Conservation (phyloP, 2,888 invertebrate species). For the Agrochola litura region DNA sequence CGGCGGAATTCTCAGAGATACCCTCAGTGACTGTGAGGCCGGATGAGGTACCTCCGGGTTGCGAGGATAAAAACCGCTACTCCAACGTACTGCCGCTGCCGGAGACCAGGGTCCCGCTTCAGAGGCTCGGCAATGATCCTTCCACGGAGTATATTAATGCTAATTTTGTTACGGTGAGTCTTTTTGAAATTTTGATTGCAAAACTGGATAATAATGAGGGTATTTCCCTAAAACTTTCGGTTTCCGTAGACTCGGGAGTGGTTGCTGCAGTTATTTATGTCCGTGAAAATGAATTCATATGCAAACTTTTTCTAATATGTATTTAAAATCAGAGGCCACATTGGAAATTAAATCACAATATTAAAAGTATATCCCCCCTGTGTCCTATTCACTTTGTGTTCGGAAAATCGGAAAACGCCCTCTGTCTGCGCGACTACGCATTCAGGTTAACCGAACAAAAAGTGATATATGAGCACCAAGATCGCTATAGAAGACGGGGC, state of each 20-base stretch:
- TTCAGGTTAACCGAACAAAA: no score
- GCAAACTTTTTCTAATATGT: not conserved
- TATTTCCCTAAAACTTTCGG: not conserved
- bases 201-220: not conserved
- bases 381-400: no score
- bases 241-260: not conserved
- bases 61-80: slow-evolving; percentile 97
- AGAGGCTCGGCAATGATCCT: slow-evolving; percentile 93
- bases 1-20: slow-evolving; percentile 95
- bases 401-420: no score
- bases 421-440: no score
- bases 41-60: slow-evolving; percentile 96
- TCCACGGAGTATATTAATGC: slow-evolving; percentile 98
- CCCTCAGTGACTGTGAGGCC: slow-evolving; percentile 94
- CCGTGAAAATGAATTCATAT: not conserved
- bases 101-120: slow-evolving; percentile 96
- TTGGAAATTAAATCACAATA: not conserved
- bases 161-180: slow-evolving; percentile 96
- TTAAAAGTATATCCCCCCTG: not conserved
- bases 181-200: not conserved
- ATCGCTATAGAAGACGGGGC: no score
- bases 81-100: slow-evolving; percentile 98
- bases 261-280: not conserved
- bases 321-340: not conserved
- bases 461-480: no score